Percentiles rank a stretch among this genome's conserved stretches.
phyloP scores from a whole-genome alignment of 2,113 vertebrate genomes.

The Galeopterus variegatus region DNA sequence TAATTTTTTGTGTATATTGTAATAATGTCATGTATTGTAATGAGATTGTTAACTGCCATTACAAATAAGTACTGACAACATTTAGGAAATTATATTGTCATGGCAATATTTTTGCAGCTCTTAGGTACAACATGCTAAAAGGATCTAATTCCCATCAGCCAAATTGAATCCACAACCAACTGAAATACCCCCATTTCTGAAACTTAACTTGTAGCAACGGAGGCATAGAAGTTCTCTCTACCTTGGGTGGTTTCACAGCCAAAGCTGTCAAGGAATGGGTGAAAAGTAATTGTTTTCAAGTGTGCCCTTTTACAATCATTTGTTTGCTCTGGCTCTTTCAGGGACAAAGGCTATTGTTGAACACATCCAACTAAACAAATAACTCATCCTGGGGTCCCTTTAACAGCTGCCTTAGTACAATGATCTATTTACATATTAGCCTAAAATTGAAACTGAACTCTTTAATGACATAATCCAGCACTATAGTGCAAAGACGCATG shows the following conservation, averaged over 20 bases:
- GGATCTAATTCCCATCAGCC: conserved; percentile 76
- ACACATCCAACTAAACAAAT: conserved; percentile 93
- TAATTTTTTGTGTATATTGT: conserved; percentile 24
- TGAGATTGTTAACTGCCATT: background rate
- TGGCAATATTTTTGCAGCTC: conserved; percentile 75
- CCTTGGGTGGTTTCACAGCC: conserved; percentile 91
- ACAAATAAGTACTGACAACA: background rate
- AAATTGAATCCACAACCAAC: conserved; percentile 62
- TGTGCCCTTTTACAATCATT: conserved; percentile 94
- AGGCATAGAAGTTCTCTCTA: conserved; percentile 84
- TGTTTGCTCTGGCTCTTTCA: conserved; percentile 94
- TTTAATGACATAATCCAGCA: conserved; percentile 92
- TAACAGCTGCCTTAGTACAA: conserved; percentile 93
- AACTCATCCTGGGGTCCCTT: conserved; percentile 92
- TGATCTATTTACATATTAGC: conserved; percentile 93
- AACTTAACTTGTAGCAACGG: conserved; percentile 81
- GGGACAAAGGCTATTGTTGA: conserved; percentile 93
- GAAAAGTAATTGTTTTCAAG: conserved; percentile 94
- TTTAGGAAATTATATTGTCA: conserved; percentile 42
- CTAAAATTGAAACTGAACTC: conserved; percentile 93
- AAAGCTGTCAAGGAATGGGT: conserved; percentile 92
- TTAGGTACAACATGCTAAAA: conserved; percentile 71
- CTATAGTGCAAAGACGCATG: conserved; percentile 87
- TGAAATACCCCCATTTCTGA: conserved; percentile 78
- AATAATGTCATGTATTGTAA: background rate